Conservation (phyloP, 1,140 invertebrate genomes). For the Nasonia longicornis region DNA sequence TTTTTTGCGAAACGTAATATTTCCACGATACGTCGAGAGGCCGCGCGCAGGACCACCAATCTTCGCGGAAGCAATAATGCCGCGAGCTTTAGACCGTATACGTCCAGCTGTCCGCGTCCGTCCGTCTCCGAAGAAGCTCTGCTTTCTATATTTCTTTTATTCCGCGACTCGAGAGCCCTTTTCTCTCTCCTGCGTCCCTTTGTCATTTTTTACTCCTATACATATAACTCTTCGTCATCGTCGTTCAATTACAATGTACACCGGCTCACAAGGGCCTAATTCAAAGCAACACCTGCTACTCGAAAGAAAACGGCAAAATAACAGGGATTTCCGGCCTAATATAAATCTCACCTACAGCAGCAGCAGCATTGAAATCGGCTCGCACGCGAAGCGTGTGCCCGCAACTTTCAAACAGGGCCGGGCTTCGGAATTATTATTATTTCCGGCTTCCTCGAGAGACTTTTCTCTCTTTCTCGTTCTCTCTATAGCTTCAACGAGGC, state of each 20-base stretch:
- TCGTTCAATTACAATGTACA: background rate
- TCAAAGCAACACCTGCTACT: background rate
- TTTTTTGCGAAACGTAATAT: conserved; percentile 64
- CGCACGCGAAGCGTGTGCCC: background rate
- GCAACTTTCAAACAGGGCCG: background rate
- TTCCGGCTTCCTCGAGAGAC: background rate
- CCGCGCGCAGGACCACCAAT: conserved; percentile 59
- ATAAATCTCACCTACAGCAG: background rate
- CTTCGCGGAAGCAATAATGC: conserved; percentile 67
- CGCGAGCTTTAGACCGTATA: conserved; percentile 51
- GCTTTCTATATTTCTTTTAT: conserved; percentile 28
- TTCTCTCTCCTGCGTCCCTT: too few relatives aligned
- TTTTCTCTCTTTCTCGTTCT: background rate
- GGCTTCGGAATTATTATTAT: background rate
- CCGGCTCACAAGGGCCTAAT: background rate
- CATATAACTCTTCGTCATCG: too few relatives aligned
- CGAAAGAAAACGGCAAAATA: background rate
- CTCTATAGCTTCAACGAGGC: background rate
- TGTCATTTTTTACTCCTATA: too few relatives aligned
- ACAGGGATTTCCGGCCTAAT: background rate
- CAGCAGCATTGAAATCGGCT: background rate
- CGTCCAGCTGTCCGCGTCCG: conserved; percentile 58
- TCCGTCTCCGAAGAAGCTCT: background rate
- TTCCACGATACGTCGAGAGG: conserved; percentile 60
- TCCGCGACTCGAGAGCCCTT: too few relatives aligned